Conservation (phyloP, 2,888 invertebrate genomes). For the Gastrophysa polygoni region DNA sequence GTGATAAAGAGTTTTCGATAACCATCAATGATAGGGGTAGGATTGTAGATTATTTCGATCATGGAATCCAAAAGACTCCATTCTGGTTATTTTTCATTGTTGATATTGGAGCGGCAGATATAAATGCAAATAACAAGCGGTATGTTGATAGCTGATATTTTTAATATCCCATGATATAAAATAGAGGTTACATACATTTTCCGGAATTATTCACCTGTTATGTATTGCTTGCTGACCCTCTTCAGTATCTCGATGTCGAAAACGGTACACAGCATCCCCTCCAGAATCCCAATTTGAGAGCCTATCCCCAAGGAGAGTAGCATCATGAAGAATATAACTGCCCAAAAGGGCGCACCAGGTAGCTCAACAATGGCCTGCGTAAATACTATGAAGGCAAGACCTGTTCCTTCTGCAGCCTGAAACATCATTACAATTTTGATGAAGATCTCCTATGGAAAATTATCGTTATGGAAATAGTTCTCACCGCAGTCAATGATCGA, state of each 20-base stretch:
- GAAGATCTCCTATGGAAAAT: too few relatives aligned
- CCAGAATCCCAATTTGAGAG: slow-evolving; percentile 95
- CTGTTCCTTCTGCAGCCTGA: slow-evolving; percentile 95
- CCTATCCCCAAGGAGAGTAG: slow-evolving; percentile 90
- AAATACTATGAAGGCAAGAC: slow-evolving; percentile 95
- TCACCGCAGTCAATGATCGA: too few relatives aligned
- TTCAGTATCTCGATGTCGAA: slow-evolving; percentile 93
- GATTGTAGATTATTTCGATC: too few relatives aligned
- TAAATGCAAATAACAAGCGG: too few relatives aligned
- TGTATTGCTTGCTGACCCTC: slow-evolving; percentile 84
- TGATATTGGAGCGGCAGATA: too few relatives aligned
- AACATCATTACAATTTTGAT: slow-evolving; percentile 40
- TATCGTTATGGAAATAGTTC: background rate
- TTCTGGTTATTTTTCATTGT: too few relatives aligned
- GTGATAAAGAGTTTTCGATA: too few relatives aligned
- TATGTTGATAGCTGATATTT: too few relatives aligned
- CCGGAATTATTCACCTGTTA: slow-evolving; percentile 73
- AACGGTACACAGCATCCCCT: slow-evolving; percentile 94
- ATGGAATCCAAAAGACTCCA: too few relatives aligned
- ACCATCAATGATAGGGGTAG: too few relatives aligned
- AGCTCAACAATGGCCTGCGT: slow-evolving; percentile 95
- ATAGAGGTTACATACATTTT: too few relatives aligned
- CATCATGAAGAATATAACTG: slow-evolving; percentile 96
- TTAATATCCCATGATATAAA: too few relatives aligned
- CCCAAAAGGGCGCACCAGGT: slow-evolving; percentile 95